Base-by-base conservation (phyloP, 2,113 vertebrate species). In the Neoarius graeffei region DNA sequence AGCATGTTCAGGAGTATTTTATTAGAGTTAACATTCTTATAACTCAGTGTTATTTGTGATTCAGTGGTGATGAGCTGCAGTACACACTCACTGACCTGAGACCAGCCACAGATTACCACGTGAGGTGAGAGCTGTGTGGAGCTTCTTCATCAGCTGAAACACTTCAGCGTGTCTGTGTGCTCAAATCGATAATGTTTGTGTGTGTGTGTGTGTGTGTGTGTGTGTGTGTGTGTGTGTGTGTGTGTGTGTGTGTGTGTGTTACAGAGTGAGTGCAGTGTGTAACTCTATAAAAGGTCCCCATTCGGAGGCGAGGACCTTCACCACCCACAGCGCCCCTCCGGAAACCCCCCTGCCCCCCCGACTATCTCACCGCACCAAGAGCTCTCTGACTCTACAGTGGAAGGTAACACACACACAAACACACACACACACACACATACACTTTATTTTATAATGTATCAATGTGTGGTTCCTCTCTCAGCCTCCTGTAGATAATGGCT, bases 401-500 rank as follows among this genome's bases (percentile, higher is more conserved):
- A 97, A 97, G 96, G 97, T 97, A 92, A 94, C 7, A 87, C 56
- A 27, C n/a, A 15, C 80, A 56, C 17, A 25, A 11, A 73, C 27
- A 54, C 7, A 15, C 56, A 57, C 56, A 57, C 56, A 57, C 56
- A 13, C 56, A 57, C 56, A 15, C 56, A 15, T 13, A 57, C 56
- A 57, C 56, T 54, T 54, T 54, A 54, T 9, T 54, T 11, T 10
- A 7, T 54, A 54, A 54, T 54, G 54, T 9, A 54, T 54, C 52
- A 54, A 4, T 42, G 42, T 42, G 42, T 93, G 83, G 86, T 93
- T 11, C 0, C 5, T 82, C 3, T 48, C 80, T 92, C 89, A 97
- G 97, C 96, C 97, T 76, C 97, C 97, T 86, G 87, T 94, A 90
- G 97, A 97, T 93, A 97, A 97, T 64, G 97, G 97, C 90, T 97